A percentile compares a stretch with the other conserved stretches of the same genome.
These are phyloP conservation scores for Temnothorax curvispinosus DNA, from an alignment of 1,140 invertebrate genomes.

Conservation along the genomic window DNA sequence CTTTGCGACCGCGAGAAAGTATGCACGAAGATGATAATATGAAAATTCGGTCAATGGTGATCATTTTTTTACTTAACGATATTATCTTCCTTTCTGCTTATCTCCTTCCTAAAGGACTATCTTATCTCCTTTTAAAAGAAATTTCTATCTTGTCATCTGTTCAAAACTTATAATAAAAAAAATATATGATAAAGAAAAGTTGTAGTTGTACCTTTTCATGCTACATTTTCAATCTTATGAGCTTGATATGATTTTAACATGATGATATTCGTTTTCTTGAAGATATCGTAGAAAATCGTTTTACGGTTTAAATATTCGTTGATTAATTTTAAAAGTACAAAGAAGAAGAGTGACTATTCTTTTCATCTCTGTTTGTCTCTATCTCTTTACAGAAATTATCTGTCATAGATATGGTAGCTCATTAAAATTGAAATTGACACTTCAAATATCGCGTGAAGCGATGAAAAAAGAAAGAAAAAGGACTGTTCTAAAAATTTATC, in stretches of 20 bases:
- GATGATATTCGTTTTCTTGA: neutral
- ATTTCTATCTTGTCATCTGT: neutral
- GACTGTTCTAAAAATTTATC: conserved; percentile 5
- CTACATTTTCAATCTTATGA: neutral
- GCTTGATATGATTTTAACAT: neutral
- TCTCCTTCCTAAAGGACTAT: no score
- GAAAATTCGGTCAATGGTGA: conserved; percentile 28
- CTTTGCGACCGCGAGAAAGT: conserved; percentile 11
- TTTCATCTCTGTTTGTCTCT: neutral
- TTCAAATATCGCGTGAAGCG: neutral
- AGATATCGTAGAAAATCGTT: neutral
- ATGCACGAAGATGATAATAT: neutral
- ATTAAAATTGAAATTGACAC: conserved; percentile 36
- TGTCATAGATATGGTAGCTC: neutral
- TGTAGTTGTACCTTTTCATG: neutral
- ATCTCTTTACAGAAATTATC: conserved; percentile 26
- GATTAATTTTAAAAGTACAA: neutral
- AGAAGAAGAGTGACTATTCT: neutral
- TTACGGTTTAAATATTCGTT: neutral
- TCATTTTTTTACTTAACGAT: conserved; percentile 12
- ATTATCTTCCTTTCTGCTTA: neutral
- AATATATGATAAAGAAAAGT: neutral
- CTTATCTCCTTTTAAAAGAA: conserved; percentile 7
- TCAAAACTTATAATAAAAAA: conserved; percentile 1
- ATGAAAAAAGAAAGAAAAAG: neutral